These are phyloP conservation scores for Drosophila sucinea DNA, from an alignment of 1,140 invertebrate species.

Conservation along the genomic window DNA sequence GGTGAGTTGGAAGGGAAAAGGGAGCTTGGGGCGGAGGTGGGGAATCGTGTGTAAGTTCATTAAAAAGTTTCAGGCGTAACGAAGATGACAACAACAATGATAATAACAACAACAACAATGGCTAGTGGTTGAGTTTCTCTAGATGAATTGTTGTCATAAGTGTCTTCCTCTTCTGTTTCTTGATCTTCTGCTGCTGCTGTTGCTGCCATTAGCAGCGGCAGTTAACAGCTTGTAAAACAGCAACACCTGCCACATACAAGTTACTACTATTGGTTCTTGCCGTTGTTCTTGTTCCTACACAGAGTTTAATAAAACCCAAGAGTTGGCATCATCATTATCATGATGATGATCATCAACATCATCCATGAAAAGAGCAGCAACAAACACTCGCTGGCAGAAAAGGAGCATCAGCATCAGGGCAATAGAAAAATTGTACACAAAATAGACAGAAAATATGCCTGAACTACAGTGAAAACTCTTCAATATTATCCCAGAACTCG, in stretches of 20 bases:
- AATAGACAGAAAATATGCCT: background rate
- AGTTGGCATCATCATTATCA: slow-evolving; percentile 45
- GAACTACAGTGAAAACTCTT: slow-evolving; percentile 26
- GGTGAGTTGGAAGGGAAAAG: background rate
- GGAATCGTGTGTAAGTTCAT: slow-evolving; percentile 42
- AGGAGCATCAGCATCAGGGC: slow-evolving; percentile 39
- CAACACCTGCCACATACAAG: slow-evolving; percentile 73
- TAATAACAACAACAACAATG: slow-evolving; percentile 24
- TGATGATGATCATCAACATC: slow-evolving; percentile 9
- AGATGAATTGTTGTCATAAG: slow-evolving; percentile 14
- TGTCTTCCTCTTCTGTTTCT: slow-evolving; percentile 4
- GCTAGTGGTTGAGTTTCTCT: slow-evolving; percentile 27
- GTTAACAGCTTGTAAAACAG: slow-evolving; percentile 78
- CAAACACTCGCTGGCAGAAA: slow-evolving; percentile 44
- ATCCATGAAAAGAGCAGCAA: slow-evolving; percentile 22
- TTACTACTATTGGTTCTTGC: slow-evolving; percentile 25
- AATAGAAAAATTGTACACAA: slow-evolving; percentile 64
- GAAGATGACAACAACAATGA: slow-evolving; percentile 21
- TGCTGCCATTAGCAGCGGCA: slow-evolving; percentile 66
- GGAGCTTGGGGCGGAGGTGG: background rate
- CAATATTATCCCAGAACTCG: background rate
- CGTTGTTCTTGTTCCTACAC: slow-evolving; percentile 36
- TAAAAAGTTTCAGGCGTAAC: slow-evolving; percentile 56
- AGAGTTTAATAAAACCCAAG: slow-evolving; percentile 71
- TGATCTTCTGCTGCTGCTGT: slow-evolving; percentile 26